Base-by-base conservation (phyloP, 2,113 vertebrate species). In the Sylvicapra grimmia region DNA sequence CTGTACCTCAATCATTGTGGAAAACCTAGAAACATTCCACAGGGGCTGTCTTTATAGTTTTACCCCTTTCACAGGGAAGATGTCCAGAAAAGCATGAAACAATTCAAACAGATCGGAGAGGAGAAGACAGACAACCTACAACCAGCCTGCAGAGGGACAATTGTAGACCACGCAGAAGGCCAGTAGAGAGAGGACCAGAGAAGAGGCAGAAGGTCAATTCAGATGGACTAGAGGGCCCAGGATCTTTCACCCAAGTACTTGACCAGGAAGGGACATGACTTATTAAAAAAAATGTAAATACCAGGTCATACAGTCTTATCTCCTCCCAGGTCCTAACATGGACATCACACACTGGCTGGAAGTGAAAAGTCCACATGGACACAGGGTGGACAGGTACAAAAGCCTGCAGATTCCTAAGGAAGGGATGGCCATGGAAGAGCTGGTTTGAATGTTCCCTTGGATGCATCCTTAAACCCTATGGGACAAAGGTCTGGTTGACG, bases 141-240 rank as follows among this genome's bases (percentile, higher is more conserved):
- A 4, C 12, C 29, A n/a, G n/a, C 29, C 85, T 68, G 27, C 58
- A 51, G 36, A 61, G 59, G 21, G 11, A 25, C 47, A 8, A 0
- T 1, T 59, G 5, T 25, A 49, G 59, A 5, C 11, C 36, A 44
- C 0, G 6, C 12, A 44, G 47, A 21, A n/a, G 27, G 56, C 40
- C 2, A n/a, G 79, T 15, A 31, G 6, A 31, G 36, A 59, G 27
- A 2, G 2, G 6, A 7, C 49, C 10, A 68, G 44, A 23, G 5
- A 56, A 13, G 29, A 77, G 11, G 18, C 54, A 65, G 61, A 49
- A n/a, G 23, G 47, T 75, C 72, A 23, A 7, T 0, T 1, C 3
- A 9, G 47, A 40, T 4, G 16, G 1, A 54, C 16, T 0, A 51
- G 7, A 75, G 8, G 12, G 25, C 23, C 25, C 40, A 11, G 7